Evolutionary conservation across 2,888 invertebrate species (phyloP).

Genomic region (Caenorhabditis imperialis): DNA sequence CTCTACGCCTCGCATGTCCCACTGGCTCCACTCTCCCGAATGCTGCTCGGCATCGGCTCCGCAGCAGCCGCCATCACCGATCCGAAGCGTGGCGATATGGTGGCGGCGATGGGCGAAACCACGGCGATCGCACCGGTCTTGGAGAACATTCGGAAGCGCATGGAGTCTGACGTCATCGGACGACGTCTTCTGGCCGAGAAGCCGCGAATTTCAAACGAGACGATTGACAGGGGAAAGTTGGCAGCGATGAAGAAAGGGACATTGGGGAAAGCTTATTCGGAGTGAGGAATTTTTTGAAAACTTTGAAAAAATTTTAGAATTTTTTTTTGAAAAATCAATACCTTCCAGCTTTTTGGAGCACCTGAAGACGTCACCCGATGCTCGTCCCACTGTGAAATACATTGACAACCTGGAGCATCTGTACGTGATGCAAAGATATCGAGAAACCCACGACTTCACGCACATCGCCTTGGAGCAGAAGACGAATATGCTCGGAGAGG

Average conservation of each 20-base stretch:
- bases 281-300: constrained; percentile 73
- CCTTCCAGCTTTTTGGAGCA: constrained; percentile 66
- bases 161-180: constrained; percentile 88
- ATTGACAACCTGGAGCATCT: constrained; percentile 90
- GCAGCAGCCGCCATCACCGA: constrained; percentile 61
- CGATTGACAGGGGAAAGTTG: constrained; percentile 86
- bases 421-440: constrained; percentile 94
- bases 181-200: constrained; percentile 84
- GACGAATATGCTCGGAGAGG: constrained; percentile 87
- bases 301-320: too few species aligned
- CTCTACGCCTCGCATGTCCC: constrained; percentile 68
- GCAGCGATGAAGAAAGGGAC: constrained; percentile 86
- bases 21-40: constrained; percentile 51
- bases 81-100: constrained; percentile 84
- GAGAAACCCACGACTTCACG: constrained; percentile 95
- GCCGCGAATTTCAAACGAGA: constrained; percentile 89
- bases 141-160: constrained; percentile 81
- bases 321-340: too few species aligned
- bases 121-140: constrained; percentile 84
- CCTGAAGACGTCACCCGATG: constrained; percentile 92
- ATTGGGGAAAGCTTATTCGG: constrained; percentile 89
- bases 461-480: constrained; percentile 94
- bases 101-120: constrained; percentile 93
- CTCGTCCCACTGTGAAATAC: constrained; percentile 90
- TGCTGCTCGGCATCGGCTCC: constrained; percentile 60